These are phyloP conservation scores for Megastigmus dorsalis DNA, from an alignment of 2,888 invertebrate genomes.

Conservation along the genomic window DNA sequence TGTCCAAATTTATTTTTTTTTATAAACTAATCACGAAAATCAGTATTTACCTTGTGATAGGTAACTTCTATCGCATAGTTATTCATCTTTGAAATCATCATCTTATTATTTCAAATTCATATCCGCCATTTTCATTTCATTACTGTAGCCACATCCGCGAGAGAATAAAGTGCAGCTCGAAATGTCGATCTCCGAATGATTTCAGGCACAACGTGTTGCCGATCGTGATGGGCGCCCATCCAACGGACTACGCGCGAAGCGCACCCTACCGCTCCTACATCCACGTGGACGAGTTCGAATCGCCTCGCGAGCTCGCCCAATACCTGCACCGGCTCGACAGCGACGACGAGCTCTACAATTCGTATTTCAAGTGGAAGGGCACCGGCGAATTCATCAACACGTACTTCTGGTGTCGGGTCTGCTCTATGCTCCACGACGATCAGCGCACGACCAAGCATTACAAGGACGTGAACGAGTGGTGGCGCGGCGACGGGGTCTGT, in stretches of 20 bases:
- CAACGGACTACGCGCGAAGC: constrained; percentile 90
- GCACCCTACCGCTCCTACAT: constrained; percentile 95
- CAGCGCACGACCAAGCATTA: constrained; percentile 79
- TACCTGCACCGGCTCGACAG: constrained; percentile 90
- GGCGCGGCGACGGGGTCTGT: constrained; percentile 89
- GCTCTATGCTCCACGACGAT: constrained; percentile 87
- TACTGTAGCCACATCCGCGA: no score
- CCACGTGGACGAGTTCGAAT: constrained; percentile 95
- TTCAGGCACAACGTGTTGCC: constrained; percentile 88
- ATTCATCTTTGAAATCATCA: no score
- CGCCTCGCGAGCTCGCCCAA: constrained; percentile 89
- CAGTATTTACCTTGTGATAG: no score
- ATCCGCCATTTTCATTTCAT: not conserved
- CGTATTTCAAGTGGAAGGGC: constrained; percentile 95
- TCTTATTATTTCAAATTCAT: not conserved
- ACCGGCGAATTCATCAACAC: constrained; percentile 98
- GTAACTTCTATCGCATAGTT: no score
- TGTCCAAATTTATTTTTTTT: no score
- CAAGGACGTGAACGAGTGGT: constrained; percentile 93
- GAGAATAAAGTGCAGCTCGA: no score
- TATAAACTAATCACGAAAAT: no score
- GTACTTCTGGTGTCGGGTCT: constrained; percentile 93
- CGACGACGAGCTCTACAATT: constrained; percentile 93
- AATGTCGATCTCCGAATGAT: no score
- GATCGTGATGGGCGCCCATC: constrained; percentile 96